Evolutionary conservation across 2,888 invertebrate genomes (phyloP).

Genomic region (Mythimna lalbum): DNA sequence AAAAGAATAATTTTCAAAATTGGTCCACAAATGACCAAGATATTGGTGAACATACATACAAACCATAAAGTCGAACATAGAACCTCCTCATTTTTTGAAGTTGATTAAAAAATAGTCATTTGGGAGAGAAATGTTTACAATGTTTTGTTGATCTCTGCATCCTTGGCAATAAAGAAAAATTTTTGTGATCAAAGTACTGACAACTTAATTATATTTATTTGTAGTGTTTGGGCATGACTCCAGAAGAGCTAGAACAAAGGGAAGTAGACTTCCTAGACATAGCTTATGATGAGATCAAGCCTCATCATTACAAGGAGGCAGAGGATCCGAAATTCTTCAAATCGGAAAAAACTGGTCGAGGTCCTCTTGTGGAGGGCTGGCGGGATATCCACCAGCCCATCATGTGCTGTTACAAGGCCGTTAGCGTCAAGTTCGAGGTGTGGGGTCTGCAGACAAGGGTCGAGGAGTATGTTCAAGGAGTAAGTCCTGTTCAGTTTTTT

Average conservation of each 20-base stretch:
- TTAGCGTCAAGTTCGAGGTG: constrained; percentile 96
- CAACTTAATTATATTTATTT: constrained; percentile 64
- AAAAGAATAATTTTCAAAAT: no score
- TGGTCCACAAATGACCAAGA: no score
- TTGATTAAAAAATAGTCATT: no score
- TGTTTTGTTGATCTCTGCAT: background rate
- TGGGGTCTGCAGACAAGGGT: constrained; percentile 97
- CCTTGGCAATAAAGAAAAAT: constrained; percentile 2
- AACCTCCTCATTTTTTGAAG: no score
- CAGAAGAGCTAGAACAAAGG: constrained; percentile 93
- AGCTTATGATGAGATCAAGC: constrained; percentile 96
- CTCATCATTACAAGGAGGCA: constrained; percentile 96
- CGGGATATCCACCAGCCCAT: constrained; percentile 93
- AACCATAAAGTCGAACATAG: no score
- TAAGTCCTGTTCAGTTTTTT: constrained; percentile 75
- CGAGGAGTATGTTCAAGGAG: constrained; percentile 96
- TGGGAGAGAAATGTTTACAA: no score
- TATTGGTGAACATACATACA: no score
- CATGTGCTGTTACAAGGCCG: constrained; percentile 98
- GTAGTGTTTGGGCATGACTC: constrained; percentile 93
- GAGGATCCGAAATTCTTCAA: constrained; percentile 97
- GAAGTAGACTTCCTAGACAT: constrained; percentile 96
- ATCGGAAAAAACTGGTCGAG: constrained; percentile 95
- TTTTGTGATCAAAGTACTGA: constrained; percentile 1
- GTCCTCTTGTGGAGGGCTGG: constrained; percentile 96